Evolutionary conservation across 2,797 vertebrate species (phyloP).

Genomic region (Atherinosoma microstoma): DNA sequence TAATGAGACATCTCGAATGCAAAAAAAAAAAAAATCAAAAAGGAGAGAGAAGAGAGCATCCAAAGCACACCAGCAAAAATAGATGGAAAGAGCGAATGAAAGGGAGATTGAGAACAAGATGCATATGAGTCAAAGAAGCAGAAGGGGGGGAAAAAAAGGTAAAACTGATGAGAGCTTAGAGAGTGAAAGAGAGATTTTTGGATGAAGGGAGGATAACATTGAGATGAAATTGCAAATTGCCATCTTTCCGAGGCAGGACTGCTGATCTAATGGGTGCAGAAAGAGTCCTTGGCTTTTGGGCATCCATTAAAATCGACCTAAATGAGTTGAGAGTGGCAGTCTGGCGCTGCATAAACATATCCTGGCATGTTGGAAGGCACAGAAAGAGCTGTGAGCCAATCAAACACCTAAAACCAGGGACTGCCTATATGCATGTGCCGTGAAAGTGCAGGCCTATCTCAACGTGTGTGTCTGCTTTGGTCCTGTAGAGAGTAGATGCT

Average conservation of each 20-base stretch:
- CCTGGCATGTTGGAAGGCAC: constrained; percentile 65
- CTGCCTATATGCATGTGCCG: constrained; percentile 58
- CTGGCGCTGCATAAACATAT: constrained; percentile 68
- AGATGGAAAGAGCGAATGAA: constrained; percentile 46
- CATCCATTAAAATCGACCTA: constrained; percentile 74
- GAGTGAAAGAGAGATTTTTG: constrained; percentile 65
- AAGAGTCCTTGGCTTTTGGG: constrained; percentile 73
- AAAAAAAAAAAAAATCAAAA: constrained; percentile 47
- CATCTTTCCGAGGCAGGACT: constrained; percentile 85
- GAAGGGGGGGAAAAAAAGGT: constrained; percentile 28
- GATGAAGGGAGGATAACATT: constrained; percentile 80
- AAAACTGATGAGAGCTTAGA: constrained; percentile 62
- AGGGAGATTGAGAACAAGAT: constrained; percentile 35
- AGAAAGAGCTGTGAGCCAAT: constrained; percentile 55
- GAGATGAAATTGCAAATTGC: constrained; percentile 90
- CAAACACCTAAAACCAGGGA: constrained; percentile 60
- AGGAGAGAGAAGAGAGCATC: constrained; percentile 37
- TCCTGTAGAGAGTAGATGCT: constrained; percentile 78
- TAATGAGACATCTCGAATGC: constrained; percentile 75
- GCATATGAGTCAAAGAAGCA: constrained; percentile 36
- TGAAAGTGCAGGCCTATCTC: constrained; percentile 19
- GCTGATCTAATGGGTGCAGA: constrained; percentile 87
- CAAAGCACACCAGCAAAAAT: constrained; percentile 57
- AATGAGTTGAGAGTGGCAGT: constrained; percentile 79
- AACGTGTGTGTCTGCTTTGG: constrained; percentile 50